Conservation (phyloP, 2,113 vertebrate species). For the Cyprinodon variegatus region DNA sequence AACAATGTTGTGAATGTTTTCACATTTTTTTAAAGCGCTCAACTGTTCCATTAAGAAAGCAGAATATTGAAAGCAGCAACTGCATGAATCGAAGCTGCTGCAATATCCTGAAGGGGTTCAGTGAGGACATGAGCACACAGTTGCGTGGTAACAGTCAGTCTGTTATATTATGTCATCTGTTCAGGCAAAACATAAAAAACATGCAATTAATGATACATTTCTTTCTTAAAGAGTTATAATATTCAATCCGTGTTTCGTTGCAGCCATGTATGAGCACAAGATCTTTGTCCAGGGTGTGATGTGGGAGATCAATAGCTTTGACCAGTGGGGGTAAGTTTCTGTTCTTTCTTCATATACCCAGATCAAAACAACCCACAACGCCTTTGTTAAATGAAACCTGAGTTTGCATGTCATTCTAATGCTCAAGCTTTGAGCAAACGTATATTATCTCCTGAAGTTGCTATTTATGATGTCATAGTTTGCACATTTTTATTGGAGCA, state of each 20-base stretch:
- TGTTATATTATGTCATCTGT: constrained; percentile 4
- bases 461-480: not conserved
- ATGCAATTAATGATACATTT: not conserved
- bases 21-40: not conserved
- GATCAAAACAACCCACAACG: not conserved
- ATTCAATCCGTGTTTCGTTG: constrained; percentile 26
- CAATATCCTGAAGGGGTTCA: not conserved
- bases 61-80: not conserved
- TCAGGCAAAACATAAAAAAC: not conserved
- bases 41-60: not conserved
- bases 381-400: not conserved
- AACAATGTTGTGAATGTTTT: not conserved
- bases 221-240: not conserved
- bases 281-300: constrained; percentile 96
- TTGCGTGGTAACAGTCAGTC: constrained; percentile 21
- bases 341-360: not conserved
- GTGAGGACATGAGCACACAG: constrained; percentile 8
- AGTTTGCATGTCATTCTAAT: not conserved
- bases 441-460: not conserved
- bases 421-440: not conserved
- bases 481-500: not conserved
- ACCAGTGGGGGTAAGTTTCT: constrained; percentile 96
- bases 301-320: constrained; percentile 99
- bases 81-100: not conserved
- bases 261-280: constrained; percentile 99